Conservation (phyloP, 2,888 invertebrate genomes). For the Falcaria lacertinaria region DNA sequence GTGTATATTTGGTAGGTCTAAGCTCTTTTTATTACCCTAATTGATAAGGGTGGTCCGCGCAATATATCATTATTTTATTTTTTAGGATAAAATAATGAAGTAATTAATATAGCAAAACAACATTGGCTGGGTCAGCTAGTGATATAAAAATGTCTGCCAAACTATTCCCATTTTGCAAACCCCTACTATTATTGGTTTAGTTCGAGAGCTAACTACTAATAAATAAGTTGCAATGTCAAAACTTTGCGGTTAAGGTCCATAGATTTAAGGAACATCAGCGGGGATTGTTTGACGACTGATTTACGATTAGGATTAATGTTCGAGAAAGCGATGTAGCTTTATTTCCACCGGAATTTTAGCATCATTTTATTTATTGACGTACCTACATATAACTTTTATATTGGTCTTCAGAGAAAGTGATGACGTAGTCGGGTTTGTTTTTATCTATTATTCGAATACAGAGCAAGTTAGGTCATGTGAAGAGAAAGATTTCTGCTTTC, state of each 20-base stretch:
- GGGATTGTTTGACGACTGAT: constrained; percentile 2
- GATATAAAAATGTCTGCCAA: constrained; percentile 1
- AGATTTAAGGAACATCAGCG: neutral
- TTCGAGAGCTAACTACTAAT: constrained; percentile 25
- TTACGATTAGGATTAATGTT: constrained; percentile 3
- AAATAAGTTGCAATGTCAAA: constrained; percentile 27
- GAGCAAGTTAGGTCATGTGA: too few relatives aligned
- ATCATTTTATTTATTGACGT: neutral
- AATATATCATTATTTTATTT: too few relatives aligned
- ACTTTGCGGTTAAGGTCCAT: constrained; percentile 14
- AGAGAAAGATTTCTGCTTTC: too few relatives aligned
- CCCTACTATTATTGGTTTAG: constrained; percentile 5
- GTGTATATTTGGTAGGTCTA: too few relatives aligned
- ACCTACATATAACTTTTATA: neutral
- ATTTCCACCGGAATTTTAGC: neutral
- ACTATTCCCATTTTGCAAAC: constrained; percentile 1
- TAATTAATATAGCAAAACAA: too few relatives aligned
- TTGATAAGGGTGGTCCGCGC: too few relatives aligned
- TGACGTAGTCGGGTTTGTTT: too few relatives aligned
- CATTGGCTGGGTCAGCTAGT: too few relatives aligned
- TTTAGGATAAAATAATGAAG: too few relatives aligned
- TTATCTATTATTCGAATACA: too few relatives aligned
- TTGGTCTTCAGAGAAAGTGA: too few relatives aligned
- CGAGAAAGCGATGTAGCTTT: neutral
- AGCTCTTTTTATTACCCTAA: too few relatives aligned